Evolutionary conservation across 35 echinoderm and acorn worm genomes (phyloP), one percentile per base, ranked within the genome.

Genomic region (Ptychodera flava): DNA sequence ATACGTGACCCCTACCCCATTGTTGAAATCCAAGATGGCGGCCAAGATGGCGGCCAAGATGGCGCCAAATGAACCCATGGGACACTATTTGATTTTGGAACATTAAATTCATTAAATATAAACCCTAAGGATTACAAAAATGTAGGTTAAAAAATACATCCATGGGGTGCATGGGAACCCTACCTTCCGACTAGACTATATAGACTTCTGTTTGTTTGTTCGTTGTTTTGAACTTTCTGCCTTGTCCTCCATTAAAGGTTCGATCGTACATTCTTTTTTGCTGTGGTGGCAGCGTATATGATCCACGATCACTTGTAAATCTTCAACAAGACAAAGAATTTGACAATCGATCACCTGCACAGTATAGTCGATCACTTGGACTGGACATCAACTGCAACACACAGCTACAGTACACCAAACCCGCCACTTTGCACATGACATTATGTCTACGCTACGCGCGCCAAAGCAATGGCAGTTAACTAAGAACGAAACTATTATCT

Each of bases 391-490:
- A 30, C 30, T n/a, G 32, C 12, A 30, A 35, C 80, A 82, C 31
- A 37, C 1, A 34, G 34, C 33, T 31, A 33, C 28, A 1, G 22
- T 1, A 34, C 28, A 30, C 14, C 15, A 31, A 2, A 1, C 14
- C 37, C 1, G 22, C 45, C 1, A 29, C 14, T 29, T 38, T 36
- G 29, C 31, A 77, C 52, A 15, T 31, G 22, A 34, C 76, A 78
- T 31, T 6, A 86, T 75, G 38, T 1, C 76, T 10, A 86, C 82
- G 14, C 33, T 15, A 30, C 34, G 35, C 30, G 82, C 82, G 22
- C 82, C 35, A 83, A 83, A 83, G 37, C 35, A 83, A 37, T 83
- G 82, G 82, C 33, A 83, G 35, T 35, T 83, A 6, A 83, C 82
- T n/a, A 83, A 36, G 14, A 83, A 36, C 35, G 82, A 36, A 83